These are phyloP conservation scores for Alauda arvensis DNA, from an alignment of 2,797 vertebrate species.

Conservation along the genomic window DNA sequence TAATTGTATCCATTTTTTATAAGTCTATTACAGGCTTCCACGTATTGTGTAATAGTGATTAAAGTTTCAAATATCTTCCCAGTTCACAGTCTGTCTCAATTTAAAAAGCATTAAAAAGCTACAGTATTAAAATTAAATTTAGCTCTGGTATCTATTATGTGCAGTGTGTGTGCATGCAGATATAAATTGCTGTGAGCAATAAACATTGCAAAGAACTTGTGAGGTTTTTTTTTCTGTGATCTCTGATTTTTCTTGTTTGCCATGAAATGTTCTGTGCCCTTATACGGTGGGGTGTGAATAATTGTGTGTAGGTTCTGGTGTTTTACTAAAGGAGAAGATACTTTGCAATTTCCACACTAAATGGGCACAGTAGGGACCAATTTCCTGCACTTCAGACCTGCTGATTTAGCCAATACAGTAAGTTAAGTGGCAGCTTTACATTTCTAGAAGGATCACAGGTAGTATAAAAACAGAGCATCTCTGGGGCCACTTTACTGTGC, in stretches of 20 bases:
- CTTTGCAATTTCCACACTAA: conserved; percentile 61
- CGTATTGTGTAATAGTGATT: conserved; percentile 37
- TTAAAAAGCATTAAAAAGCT: conserved; percentile 45
- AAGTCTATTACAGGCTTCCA: conserved; percentile 49
- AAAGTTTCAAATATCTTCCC: conserved; percentile 48
- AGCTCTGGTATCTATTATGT: conserved; percentile 10
- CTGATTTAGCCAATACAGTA: conserved; percentile 71
- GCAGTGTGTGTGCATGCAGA: background rate
- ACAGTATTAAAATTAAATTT: conserved; percentile 38
- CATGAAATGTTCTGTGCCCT: conserved; percentile 32
- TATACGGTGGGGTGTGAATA: conserved; percentile 34
- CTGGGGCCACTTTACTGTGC: conserved; percentile 40
- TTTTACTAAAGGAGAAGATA: conserved; percentile 63
- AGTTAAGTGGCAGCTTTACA: conserved; percentile 61
- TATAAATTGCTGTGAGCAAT: background rate
- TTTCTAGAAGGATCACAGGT: conserved; percentile 73
- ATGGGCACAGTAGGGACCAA: conserved; percentile 70
- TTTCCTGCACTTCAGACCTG: conserved; percentile 68
- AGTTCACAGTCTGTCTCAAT: conserved; percentile 18
- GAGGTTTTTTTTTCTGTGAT: background rate
- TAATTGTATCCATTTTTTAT: conserved; percentile 49
- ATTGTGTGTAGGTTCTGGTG: conserved; percentile 32
- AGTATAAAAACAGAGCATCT: conserved; percentile 63
- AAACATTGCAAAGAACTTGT: background rate
- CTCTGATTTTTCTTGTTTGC: conserved; percentile 29